Evolutionary conservation across 2,797 vertebrate species (phyloP), one percentile per base, ranked within the genome.

Genomic region (Synaphobranchus kaupii): DNA sequence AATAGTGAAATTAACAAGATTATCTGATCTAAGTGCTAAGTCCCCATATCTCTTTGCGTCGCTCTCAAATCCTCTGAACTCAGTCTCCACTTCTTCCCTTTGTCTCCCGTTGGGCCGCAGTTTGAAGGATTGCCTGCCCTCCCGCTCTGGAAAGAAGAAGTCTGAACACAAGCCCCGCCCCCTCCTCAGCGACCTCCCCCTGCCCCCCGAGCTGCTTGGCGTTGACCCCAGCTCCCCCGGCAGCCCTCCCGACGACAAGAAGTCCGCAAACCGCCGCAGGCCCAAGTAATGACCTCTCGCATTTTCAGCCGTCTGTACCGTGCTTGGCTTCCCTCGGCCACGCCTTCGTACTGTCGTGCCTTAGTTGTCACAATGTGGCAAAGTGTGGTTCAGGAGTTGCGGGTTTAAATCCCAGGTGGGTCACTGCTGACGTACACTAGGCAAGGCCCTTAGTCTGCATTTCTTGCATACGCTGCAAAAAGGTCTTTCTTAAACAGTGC

Each of bases 201-300:
- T 99, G 82, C 99, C 98, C 39, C 98, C 98, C 4, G 97, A 98
- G 92, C 95, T 98, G 86, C 96, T 95, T 12, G 95, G 95, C 84
- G 94, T 93, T 90, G 93, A 94, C 22, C 94, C 95, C 9, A 89
- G 95, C 50, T 96, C 96, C 8, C 95, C 97, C 0, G 96, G 92
- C 93, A 99, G 97, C 90, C 97, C 98, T 0, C 93, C 96, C 3
- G 98, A 99, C 4, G 98, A 99, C 86, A 99, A 98, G 92, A 99
- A 98, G 93, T 89, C 94, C 84, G 68, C 92, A 85, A 88, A 95
- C 88, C 94, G 97, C 92, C 91, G 95, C 91, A 97, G 99, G 92
- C 99, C 99, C 0, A 99, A 98, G 99, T 99, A 97, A 84, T 56
- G 94, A 88, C 47, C 2, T 58, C n/a, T 10, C 4, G 60, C 60